These are phyloP conservation scores for Phalloptychus januarius DNA, from an alignment of 2,797 vertebrate genomes.

Conservation along the genomic window DNA sequence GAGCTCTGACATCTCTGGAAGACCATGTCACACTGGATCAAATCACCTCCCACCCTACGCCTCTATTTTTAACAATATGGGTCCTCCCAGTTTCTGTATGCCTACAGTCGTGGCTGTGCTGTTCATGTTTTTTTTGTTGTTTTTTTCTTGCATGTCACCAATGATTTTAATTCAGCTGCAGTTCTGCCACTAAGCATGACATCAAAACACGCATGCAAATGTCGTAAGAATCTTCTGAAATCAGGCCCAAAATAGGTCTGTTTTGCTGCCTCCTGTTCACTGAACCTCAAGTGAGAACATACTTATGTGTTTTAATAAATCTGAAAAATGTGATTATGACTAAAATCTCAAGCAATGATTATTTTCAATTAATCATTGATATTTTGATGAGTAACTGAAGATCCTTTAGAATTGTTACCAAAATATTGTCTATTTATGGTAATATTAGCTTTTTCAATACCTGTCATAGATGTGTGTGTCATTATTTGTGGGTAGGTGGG, in stretches of 20 bases:
- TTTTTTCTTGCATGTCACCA: slow-evolving; percentile 18
- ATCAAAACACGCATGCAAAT: slow-evolving; percentile 21
- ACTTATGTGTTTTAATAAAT: not conserved
- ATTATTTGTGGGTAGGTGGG: no score
- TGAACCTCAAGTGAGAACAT: not conserved
- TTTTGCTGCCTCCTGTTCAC: not conserved
- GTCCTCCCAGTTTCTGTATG: slow-evolving; percentile 28
- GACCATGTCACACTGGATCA: slow-evolving; percentile 29
- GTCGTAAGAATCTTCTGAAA: slow-evolving; percentile 28
- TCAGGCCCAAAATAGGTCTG: not conserved
- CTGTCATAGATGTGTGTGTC: not conserved
- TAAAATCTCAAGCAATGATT: not conserved
- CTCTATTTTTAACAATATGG: slow-evolving; percentile 52
- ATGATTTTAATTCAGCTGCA: slow-evolving; percentile 31
- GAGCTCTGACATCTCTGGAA: slow-evolving; percentile 41
- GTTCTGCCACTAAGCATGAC: slow-evolving; percentile 5
- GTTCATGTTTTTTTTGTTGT: not conserved
- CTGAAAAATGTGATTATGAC: not conserved
- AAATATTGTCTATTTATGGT: not conserved
- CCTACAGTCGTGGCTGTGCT: slow-evolving; percentile 14
- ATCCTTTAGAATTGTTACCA: not conserved
- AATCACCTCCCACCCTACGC: slow-evolving; percentile 27
- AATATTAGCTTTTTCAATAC: not conserved
- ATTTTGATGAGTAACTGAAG: not conserved
- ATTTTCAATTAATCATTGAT: not conserved